Evolutionary conservation across 2,113 vertebrate genomes (phyloP), one percentile per base, ranked within the genome.

Genomic region (Hyperopisus bebe): DNA sequence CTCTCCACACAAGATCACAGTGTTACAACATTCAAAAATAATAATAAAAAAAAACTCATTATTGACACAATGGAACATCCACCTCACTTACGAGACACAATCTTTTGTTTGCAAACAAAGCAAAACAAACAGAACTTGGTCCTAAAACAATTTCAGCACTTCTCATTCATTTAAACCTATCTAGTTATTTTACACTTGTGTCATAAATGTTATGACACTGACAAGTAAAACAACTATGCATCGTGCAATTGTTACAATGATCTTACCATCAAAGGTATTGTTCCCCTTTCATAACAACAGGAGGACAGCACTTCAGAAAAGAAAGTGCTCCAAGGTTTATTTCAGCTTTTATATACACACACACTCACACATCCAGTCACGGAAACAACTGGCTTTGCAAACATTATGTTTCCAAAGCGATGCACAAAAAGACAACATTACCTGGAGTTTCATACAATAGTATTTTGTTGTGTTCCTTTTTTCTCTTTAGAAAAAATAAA

Each of bases 131-230:
- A 96, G 94, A 95, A 96, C 96, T 96, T 97, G 96, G 96, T 95
- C 97, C 96, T 94, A 93, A 92, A 92, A 93, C 92, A 93, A 93
- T 92, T 90, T 91, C 92, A 87, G 89, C 88, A 92, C 90, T 91
- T 90, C 58, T 94, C 93, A 93, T 92, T 94, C 94, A 92, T 93
- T 96, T 97, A 96, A 96, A 97, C 96, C 96, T 95, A 97, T 94
- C 96, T 94, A 94, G 94, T 95, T 93, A 95, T 95, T 95, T 48
- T 93, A 96, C 94, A 92, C 92, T 88, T 90, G 89, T 96, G 95
- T 96, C 98, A 99, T 99, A 99, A 99, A 99, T 99, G 97, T 99
- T 99, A 99, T 99, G 98, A 98, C 98, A 96, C 95, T 93, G 90
- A 92, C 88, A 91, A 94, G 94, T 94, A 87, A 93, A 97, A 96